These are phyloP conservation scores for Phoenoteleia sp. DNA, from an alignment of 2,888 invertebrate species.

Conservation along the genomic window DNA sequence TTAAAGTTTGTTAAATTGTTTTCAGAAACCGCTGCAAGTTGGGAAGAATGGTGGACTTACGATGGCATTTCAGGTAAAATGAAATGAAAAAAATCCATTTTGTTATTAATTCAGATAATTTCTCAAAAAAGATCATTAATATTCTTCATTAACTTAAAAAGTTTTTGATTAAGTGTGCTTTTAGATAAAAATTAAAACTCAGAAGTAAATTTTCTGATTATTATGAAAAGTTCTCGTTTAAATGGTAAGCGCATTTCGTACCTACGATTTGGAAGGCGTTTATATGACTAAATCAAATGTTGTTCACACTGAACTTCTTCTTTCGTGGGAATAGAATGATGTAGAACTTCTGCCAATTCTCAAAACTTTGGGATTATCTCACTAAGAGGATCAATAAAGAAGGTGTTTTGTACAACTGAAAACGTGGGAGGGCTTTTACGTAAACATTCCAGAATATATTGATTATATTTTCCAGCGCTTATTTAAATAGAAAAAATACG, in stretches of 20 bases:
- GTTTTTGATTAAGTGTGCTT: conserved; percentile 62
- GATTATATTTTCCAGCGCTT: conserved; percentile 18
- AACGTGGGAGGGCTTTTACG: conserved; percentile 49
- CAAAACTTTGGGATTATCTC: conserved; percentile 68
- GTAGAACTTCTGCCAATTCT: conserved; percentile 66
- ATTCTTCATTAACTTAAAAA: conserved; percentile 50
- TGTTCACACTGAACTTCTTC: conserved; percentile 66
- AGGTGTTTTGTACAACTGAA: conserved; percentile 62
- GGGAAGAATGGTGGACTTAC: conserved; percentile 97
- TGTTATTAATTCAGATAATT: conserved; percentile 33
- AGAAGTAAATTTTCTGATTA: conserved; percentile 48
- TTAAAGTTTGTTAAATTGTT: conserved; percentile 79
- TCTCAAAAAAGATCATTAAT: conserved; percentile 23
- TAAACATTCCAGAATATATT: conserved; percentile 55
- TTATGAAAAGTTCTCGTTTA: conserved; percentile 52
- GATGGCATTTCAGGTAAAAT: conserved; percentile 95
- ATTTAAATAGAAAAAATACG: conserved; percentile 18
- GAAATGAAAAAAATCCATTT: conserved; percentile 42
- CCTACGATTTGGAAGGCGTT: conserved; percentile 54
- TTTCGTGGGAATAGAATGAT: conserved; percentile 67
- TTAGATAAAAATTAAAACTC: conserved; percentile 31
- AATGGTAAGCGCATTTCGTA: conserved; percentile 45
- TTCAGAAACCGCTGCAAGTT: conserved; percentile 92
- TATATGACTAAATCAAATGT: conserved; percentile 69
- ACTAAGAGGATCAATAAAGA: conserved; percentile 64